phyloP scores from a whole-genome alignment of 1,140 invertebrate species.

The Hestina assimilis region DNA sequence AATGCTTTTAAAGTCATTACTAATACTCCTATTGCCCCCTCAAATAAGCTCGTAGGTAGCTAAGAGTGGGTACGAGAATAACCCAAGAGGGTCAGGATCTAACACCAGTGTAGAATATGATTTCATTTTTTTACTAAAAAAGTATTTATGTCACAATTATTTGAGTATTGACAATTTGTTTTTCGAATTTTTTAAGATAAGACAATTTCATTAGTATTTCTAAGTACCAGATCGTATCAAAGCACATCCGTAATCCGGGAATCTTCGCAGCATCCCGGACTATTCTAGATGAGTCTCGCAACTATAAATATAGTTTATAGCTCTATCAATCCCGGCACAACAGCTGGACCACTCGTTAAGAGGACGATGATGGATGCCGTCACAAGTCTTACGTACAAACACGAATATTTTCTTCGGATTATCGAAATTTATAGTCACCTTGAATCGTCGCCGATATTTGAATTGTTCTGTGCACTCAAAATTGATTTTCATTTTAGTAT shows the following conservation, averaged over 20 bases:
- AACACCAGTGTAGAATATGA: too few species aligned
- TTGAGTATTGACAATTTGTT: too few species aligned
- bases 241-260: constrained; percentile 21
- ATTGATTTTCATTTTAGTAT: neutral
- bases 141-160: too few species aligned
- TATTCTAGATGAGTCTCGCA: constrained; percentile 48
- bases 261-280: constrained; percentile 39
- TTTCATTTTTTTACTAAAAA: too few species aligned
- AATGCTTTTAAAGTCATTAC: too few species aligned
- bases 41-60: too few species aligned
- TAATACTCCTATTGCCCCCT: too few species aligned
- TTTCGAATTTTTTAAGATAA: too few species aligned
- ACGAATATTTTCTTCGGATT: constrained; percentile 32
- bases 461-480: neutral
- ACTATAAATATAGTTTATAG: constrained; percentile 72
- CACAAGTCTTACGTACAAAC: constrained; percentile 32
- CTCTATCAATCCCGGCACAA: constrained; percentile 60
- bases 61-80: too few species aligned
- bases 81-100: too few species aligned
- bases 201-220: too few species aligned
- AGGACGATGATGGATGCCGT: constrained; percentile 66
- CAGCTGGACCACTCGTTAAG: constrained; percentile 67
- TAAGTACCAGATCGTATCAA: constrained; percentile 29
- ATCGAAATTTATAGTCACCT: constrained; percentile 41
- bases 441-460: constrained; percentile 2